A percentile compares a stretch with the other conserved stretches of the same genome.
Conservation (phyloP, 2,888 invertebrate genomes). For the Microdon myrmicae region DNA sequence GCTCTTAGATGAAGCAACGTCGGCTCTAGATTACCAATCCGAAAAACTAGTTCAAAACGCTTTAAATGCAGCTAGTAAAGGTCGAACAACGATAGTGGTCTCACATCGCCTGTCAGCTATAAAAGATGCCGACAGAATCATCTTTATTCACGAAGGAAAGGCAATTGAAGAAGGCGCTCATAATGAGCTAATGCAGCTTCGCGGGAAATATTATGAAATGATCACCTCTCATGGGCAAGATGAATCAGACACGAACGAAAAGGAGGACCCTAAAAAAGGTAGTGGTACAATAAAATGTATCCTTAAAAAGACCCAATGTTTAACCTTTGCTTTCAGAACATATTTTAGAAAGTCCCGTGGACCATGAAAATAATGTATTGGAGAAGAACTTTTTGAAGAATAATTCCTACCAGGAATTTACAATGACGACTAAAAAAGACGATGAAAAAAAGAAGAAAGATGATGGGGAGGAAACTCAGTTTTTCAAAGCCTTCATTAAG, state of each 20-base stretch:
- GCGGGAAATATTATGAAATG: slow-evolving; percentile 75
- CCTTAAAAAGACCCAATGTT: no score
- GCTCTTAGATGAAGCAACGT: slow-evolving; percentile 83
- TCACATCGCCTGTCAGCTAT: slow-evolving; percentile 80
- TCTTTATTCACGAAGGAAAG: slow-evolving; percentile 76
- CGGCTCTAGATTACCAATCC: slow-evolving; percentile 81
- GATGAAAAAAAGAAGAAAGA: neutral
- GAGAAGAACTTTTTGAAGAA: slow-evolving; percentile 28
- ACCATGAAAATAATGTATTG: slow-evolving; percentile 21
- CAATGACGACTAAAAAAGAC: no score
- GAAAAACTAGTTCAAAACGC: slow-evolving; percentile 84
- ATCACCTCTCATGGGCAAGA: slow-evolving; percentile 66
- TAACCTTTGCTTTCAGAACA: slow-evolving; percentile 7
- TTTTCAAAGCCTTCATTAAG: slow-evolving; percentile 65
- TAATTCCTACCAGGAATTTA: slow-evolving; percentile 29
- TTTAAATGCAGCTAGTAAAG: slow-evolving; percentile 78
- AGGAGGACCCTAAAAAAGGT: slow-evolving; percentile 25
- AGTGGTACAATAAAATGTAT: no score
- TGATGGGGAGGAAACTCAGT: slow-evolving; percentile 26
- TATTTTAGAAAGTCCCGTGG: slow-evolving; percentile 11
- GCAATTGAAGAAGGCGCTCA: slow-evolving; percentile 80
- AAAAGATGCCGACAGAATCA: slow-evolving; percentile 74
- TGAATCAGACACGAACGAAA: slow-evolving; percentile 40
- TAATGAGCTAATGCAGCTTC: slow-evolving; percentile 72
- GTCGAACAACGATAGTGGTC: slow-evolving; percentile 78